These are phyloP conservation scores for Montipora cactus DNA, from an alignment of 64 coral and sea anemone genomes.

Conservation along the genomic window DNA sequence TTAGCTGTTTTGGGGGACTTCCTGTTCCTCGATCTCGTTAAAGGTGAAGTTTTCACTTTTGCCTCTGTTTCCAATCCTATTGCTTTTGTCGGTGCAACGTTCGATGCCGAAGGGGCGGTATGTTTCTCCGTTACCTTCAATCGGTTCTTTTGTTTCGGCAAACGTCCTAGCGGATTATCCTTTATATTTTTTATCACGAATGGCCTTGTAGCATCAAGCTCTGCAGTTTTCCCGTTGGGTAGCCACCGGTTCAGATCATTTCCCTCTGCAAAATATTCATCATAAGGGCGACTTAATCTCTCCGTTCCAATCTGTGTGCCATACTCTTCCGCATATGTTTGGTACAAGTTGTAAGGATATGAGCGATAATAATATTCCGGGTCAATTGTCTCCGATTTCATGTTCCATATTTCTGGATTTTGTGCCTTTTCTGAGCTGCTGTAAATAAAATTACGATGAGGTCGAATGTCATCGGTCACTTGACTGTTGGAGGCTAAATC, in stretches of 20 bases:
- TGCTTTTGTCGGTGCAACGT: neutral
- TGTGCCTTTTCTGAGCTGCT: neutral
- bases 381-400: neutral
- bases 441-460: neutral
- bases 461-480: neutral
- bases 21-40: neutral
- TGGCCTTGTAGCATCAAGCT: neutral
- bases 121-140: neutral
- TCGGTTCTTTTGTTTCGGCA: neutral
- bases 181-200: neutral
- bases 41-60: too few relatives aligned
- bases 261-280: neutral
- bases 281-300: neutral
- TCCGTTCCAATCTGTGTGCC: neutral
- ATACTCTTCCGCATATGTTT: neutral
- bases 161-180: neutral
- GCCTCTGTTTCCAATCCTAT: neutral
- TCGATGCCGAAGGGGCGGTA: neutral
- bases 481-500: neutral
- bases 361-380: conserved; percentile 3
- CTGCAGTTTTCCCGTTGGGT: neutral
- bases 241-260: neutral
- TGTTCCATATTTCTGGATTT: neutral
- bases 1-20: neutral
- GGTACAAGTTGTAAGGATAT: neutral